A percentile compares a stretch with the other conserved stretches of the same genome.
These are phyloP conservation scores for Eolophus roseicapilla DNA, from an alignment of 2,113 vertebrate species.

Conservation along the genomic window DNA sequence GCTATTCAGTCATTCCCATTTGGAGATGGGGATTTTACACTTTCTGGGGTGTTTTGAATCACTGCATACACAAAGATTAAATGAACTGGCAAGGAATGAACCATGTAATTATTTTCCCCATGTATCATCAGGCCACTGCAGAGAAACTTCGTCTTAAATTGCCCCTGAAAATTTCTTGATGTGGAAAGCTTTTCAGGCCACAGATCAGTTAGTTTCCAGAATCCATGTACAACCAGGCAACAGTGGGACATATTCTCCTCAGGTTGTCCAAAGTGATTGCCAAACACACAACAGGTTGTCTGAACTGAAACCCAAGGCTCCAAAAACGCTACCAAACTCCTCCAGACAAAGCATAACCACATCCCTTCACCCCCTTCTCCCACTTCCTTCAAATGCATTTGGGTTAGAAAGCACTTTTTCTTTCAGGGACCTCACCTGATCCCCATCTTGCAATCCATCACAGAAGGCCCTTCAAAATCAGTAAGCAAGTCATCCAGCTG, in stretches of 20 bases:
- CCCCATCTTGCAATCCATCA: constrained; percentile 99
- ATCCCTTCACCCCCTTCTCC: background rate
- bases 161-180: background rate
- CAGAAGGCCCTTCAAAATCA: constrained; percentile 88
- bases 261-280: background rate
- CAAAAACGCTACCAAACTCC: background rate
- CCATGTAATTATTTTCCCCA: background rate
- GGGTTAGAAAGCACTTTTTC: background rate
- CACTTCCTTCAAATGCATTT: background rate
- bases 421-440: constrained; percentile 78
- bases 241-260: background rate
- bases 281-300: background rate
- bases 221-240: background rate
- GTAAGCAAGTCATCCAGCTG: constrained; percentile 90
- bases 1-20: background rate
- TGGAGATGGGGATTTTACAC: background rate
- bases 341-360: background rate
- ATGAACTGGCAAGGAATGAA: background rate
- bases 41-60: background rate
- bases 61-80: background rate
- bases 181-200: background rate
- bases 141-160: background rate
- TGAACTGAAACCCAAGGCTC: background rate
- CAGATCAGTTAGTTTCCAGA: background rate
- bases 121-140: background rate